Conservation (phyloP, 2,888 invertebrate species). For the Parnassius apollo region DNA sequence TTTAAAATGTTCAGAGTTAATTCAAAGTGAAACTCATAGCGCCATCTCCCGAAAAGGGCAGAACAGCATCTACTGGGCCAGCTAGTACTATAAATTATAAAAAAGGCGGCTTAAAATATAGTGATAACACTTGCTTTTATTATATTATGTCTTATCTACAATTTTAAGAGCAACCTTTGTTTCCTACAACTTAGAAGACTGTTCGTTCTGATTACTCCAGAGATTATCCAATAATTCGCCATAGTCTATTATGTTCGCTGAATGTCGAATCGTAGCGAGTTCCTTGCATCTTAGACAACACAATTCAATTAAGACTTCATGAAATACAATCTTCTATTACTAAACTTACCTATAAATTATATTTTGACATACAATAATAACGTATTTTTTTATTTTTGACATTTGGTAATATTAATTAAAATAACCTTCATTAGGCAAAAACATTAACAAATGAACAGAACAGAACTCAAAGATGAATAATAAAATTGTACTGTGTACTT, state of each 20-base stretch:
- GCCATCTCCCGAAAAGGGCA: no score
- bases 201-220: constrained; percentile 59
- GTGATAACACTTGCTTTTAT: no score
- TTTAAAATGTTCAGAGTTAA: no score
- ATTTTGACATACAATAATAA: no score
- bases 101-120: no score
- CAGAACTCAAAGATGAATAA: constrained; percentile 62
- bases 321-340: no score
- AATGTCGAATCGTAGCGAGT: constrained; percentile 67
- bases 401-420: constrained; percentile 16
- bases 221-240: constrained; percentile 76
- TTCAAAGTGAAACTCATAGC: no score
- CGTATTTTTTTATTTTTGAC: background rate
- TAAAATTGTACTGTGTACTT: constrained; percentile 64
- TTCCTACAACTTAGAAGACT: constrained; percentile 36
- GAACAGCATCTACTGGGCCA: no score
- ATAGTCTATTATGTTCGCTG: constrained; percentile 71
- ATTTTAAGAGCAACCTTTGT: background rate
- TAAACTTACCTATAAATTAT: no score
- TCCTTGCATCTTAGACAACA: constrained; percentile 55
- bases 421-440: constrained; percentile 29
- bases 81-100: no score
- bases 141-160: no score
- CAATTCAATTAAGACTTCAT: constrained; percentile 72
- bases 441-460: constrained; percentile 46